Percentiles rank a stretch among this genome's conserved stretches.
phyloP scores from a whole-genome alignment of 2,888 invertebrate species.

The Acheta domesticus region DNA sequence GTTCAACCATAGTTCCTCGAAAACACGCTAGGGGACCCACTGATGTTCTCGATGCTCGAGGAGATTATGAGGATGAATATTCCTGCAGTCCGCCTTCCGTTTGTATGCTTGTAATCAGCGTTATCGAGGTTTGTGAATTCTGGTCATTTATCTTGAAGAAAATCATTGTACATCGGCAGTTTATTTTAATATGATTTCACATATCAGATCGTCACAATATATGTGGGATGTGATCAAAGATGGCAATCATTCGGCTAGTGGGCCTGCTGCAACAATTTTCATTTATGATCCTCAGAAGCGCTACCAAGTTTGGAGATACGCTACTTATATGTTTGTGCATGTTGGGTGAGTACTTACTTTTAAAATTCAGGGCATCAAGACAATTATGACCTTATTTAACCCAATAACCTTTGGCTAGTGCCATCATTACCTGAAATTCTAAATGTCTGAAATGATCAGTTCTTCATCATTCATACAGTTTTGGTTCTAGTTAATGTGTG shows the following conservation, averaged over 20 bases:
- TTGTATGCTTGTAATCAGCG: conserved; percentile 85
- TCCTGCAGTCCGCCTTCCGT: conserved; percentile 88
- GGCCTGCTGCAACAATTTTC: conserved; percentile 75
- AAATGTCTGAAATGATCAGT: no score
- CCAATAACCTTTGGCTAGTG: no score
- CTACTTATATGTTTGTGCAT: conserved; percentile 96
- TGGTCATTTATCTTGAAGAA: neutral
- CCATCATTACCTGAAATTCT: no score
- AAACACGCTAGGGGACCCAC: neutral
- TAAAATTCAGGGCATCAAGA: neutral
- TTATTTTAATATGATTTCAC: conserved; percentile 48
- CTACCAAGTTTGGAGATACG: conserved; percentile 86
- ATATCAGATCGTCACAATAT: conserved; percentile 40
- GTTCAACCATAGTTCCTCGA: conserved; percentile 56
- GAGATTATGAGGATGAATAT: conserved; percentile 86
- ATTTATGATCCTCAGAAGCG: conserved; percentile 86
- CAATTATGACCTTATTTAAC: no score
- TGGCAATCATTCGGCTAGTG: conserved; percentile 56
- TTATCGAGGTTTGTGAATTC: conserved; percentile 68
- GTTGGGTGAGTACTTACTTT: conserved; percentile 61
- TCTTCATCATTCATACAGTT: no score
- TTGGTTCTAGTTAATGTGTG: no score
- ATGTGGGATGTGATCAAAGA: conserved; percentile 40
- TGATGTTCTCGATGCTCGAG: conserved; percentile 50
- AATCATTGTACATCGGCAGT: neutral